A percentile compares a stretch with the other conserved stretches of the same genome.
These are phyloP conservation scores for Cinclus mexicanus DNA, from an alignment of 2,113 vertebrate genomes.

Conservation along the genomic window DNA sequence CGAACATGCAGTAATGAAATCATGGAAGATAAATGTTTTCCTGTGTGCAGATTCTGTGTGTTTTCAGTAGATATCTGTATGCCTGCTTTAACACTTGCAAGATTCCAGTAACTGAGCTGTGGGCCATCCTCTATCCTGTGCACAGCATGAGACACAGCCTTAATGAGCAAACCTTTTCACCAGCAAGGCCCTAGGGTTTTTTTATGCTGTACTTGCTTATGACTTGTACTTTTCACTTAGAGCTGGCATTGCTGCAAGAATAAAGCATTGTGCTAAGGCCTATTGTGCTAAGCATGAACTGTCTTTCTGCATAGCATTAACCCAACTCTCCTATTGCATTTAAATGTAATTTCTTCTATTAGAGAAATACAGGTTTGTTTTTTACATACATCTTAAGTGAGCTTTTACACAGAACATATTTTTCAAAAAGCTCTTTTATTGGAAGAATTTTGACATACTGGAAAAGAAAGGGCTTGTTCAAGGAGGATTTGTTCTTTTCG, in stretches of 20 bases:
- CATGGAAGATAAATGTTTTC: constrained; percentile 34
- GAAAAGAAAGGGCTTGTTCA: constrained; percentile 3
- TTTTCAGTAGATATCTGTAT: constrained; percentile 44
- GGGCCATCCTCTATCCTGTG: constrained; percentile 52
- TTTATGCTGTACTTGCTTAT: constrained; percentile 66
- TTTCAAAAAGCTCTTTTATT: background rate
- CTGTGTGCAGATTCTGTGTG: constrained; percentile 35
- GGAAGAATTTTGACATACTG: background rate
- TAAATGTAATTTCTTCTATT: constrained; percentile 46
- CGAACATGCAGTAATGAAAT: constrained; percentile 35
- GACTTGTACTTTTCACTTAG: constrained; percentile 59
- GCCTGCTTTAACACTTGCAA: constrained; percentile 49
- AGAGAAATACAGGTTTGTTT: constrained; percentile 20
- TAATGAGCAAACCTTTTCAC: constrained; percentile 60
- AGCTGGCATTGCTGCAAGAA: constrained; percentile 65
- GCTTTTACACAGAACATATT: background rate
- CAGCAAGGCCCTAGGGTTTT: constrained; percentile 49
- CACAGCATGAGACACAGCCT: constrained; percentile 64
- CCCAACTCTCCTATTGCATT: constrained; percentile 49
- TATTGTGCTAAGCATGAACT: constrained; percentile 68
- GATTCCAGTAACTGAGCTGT: constrained; percentile 41
- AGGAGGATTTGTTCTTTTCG: background rate
- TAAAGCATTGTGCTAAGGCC: constrained; percentile 60
- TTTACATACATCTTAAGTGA: background rate
- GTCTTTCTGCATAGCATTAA: constrained; percentile 68